Evolutionary conservation across 2,113 vertebrate genomes (phyloP), one percentile per base, ranked within the genome.

Genomic region (Callospermophilus lateralis): DNA sequence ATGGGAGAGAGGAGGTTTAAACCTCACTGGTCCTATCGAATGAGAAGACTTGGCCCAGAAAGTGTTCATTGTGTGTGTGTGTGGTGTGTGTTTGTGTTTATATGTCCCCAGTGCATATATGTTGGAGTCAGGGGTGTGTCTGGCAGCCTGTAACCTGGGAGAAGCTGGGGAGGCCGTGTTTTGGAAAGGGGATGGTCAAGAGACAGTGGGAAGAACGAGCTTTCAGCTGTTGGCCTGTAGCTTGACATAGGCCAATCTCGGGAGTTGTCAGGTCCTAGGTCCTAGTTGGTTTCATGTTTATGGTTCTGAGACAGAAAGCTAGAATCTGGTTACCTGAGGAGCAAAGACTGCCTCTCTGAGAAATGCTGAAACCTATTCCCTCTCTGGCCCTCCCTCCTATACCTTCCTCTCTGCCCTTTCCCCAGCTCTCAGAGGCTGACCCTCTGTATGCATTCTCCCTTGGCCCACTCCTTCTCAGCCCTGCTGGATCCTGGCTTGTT

Each of bases 261-360:
- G 42, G 78, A 95, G 45, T 76, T 94, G 86, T 83, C 74, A 73
- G 96, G 48, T 85, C 88, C 81, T 39, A 39, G 72, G 70, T 68
- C 42, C 83, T 30, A 34, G 45, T n/a, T 84, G 89, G 94, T 96
- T 93, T 96, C 93, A 51, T 73, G 89, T 97, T 94, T 84, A 19
- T 84, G 39, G 77, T 42, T 91, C 84, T 84, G 79, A 97, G 87
- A 65, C 58, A 79, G 95, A 79, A 87, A 93, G n/a, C 51, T 55
- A 30, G 83, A 39, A 76, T 96, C 89, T 68, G 72, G 45, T 96
- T 96, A 89, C 93, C 45, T 24, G n/a, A 61, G 80, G 68, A 77
- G 70, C 84, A 84, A 65, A 90, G 30, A 68, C 67, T 92, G 42
- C 51, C 42, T 68, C 6, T 17, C 26, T 58, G 55, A 65, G 65